Percentiles rank a stretch among this genome's conserved stretches.
Evolutionary conservation across 2,797 vertebrate species (phyloP).

Genomic region (Sebastes minor): DNA sequence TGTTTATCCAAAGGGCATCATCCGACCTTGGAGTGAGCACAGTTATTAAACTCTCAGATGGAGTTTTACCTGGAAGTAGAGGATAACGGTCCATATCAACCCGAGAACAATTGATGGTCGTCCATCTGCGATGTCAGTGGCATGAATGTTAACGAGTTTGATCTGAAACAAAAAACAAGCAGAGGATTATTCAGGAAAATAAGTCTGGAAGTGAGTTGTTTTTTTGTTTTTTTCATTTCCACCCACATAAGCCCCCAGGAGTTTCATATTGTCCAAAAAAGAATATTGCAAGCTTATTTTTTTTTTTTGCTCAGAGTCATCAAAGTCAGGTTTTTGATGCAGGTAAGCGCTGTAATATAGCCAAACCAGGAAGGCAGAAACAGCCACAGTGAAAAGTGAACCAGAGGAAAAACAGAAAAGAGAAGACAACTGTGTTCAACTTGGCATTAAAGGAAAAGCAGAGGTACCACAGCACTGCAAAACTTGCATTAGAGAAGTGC

Average conservation of each 20-base stretch:
- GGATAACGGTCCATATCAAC: constrained; percentile 96
- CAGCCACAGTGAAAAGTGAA: constrained; percentile 43
- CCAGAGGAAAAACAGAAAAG: constrained; percentile 12
- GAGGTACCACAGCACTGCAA: constrained; percentile 39
- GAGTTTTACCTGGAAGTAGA: constrained; percentile 95
- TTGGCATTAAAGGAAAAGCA: constrained; percentile 24
- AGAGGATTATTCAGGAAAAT: constrained; percentile 24
- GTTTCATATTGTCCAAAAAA: constrained; percentile 8
- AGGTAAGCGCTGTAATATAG: constrained; percentile 19
- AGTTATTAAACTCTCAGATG: neutral
- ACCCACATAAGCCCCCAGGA: neutral
- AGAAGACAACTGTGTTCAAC: neutral
- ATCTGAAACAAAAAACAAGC: constrained; percentile 84
- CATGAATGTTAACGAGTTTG: constrained; percentile 98
- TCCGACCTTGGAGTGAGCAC: neutral
- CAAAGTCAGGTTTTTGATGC: constrained; percentile 67
- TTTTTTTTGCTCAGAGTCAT: constrained; percentile 31
- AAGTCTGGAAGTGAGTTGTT: neutral
- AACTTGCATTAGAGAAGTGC: constrained; percentile 15
- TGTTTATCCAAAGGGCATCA: neutral
- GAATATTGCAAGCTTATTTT: constrained; percentile 12
- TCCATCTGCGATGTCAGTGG: constrained; percentile 97
- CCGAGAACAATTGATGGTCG: constrained; percentile 96
- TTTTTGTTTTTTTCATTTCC: neutral
- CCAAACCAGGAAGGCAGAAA: constrained; percentile 58